Conservation (phyloP, 2,113 vertebrate species). For the Actenoides hombroni region DNA sequence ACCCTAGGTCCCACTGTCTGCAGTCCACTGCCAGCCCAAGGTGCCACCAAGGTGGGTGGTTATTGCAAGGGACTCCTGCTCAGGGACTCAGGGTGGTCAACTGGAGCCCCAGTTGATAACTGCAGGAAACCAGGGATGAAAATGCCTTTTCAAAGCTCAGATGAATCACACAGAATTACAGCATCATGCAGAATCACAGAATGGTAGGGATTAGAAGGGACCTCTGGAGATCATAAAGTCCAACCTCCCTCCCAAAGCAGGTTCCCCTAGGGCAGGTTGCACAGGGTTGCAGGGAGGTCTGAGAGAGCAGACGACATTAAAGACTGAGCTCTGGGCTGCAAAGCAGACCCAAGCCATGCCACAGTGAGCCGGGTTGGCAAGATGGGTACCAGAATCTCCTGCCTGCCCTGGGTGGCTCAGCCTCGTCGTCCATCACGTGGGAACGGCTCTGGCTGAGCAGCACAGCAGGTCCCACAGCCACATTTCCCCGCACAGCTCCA, state of each 20-base stretch:
- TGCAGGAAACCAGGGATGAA: neutral
- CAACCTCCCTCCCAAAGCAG: no score
- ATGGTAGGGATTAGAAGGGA: no score
- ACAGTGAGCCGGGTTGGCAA: neutral
- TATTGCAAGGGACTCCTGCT: neutral
- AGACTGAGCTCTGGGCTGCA: neutral
- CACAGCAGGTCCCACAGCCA: neutral
- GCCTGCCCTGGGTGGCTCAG: neutral
- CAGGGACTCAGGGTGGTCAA: fast-evolving
- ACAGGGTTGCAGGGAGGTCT: neutral
- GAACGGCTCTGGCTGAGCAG: fast-evolving
- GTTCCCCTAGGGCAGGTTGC: no score
- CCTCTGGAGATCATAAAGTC: no score
- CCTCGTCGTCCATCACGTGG: neutral
- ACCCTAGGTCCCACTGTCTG: neutral
- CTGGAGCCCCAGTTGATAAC: neutral
- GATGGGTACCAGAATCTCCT: neutral
- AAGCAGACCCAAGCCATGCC: neutral
- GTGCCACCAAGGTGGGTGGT: fast-evolving
- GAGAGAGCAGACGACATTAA: neutral
- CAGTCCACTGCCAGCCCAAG: neutral
- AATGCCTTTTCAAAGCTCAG: neutral
- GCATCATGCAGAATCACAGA: no score
- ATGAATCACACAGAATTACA: neutral
- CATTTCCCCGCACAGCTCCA: neutral